A percentile compares a stretch with the other conserved stretches of the same genome.
Evolutionary conservation across 2,113 vertebrate species (phyloP).

Genomic region (Hyaena hyaena): DNA sequence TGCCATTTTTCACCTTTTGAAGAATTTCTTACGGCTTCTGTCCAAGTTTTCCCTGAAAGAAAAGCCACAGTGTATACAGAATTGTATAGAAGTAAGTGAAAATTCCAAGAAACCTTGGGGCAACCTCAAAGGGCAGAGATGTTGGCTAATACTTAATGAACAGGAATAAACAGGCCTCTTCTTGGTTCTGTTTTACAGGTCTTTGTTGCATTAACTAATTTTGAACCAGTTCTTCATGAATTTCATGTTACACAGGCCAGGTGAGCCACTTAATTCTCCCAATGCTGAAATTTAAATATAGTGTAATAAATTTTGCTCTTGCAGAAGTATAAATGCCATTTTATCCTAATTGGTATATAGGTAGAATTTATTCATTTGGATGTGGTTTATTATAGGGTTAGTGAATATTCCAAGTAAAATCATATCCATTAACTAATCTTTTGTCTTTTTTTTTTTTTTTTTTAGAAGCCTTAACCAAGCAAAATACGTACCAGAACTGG

Average conservation of each 20-base stretch:
- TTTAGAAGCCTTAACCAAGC: slow-evolving; percentile 86
- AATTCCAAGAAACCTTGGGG: not conserved
- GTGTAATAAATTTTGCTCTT: not conserved
- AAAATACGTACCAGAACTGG: slow-evolving; percentile 90
- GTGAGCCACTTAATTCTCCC: slow-evolving; percentile 78
- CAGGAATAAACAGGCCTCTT: slow-evolving; percentile 28
- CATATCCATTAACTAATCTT: not conserved
- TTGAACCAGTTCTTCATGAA: slow-evolving; percentile 88
- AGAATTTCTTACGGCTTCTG: slow-evolving; percentile 91
- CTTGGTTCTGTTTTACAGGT: slow-evolving; percentile 86
- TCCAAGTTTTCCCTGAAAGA: slow-evolving; percentile 91
- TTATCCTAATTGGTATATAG: slow-evolving; percentile 63
- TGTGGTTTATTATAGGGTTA: slow-evolving; percentile 13
- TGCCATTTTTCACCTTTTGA: slow-evolving; percentile 87
- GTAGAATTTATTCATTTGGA: slow-evolving; percentile 28
- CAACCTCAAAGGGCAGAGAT: not conserved
- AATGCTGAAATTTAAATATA: not conserved
- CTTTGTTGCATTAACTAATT: slow-evolving; percentile 90
- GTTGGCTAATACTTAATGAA: not conserved
- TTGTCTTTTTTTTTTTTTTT: not conserved
- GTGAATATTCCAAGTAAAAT: not conserved
- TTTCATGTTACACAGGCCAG: slow-evolving; percentile 80
- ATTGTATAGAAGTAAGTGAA: slow-evolving; percentile 89
- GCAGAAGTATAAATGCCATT: not conserved
- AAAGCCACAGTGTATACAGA: slow-evolving; percentile 88